Evolutionary conservation across 2,797 vertebrate genomes (phyloP).

Genomic region (Lithobates pipiens): DNA sequence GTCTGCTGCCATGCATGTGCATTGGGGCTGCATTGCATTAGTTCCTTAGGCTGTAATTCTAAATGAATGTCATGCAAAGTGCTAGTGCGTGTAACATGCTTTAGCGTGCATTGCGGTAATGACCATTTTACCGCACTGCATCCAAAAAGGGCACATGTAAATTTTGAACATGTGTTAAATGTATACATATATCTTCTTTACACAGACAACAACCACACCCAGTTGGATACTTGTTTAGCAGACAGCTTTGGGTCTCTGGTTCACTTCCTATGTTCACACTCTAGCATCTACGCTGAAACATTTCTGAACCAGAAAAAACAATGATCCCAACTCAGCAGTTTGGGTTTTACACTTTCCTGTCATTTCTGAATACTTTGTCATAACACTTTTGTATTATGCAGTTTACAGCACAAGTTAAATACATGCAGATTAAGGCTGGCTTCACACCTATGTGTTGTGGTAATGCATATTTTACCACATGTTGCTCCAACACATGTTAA

Average conservation of each 20-base stretch:
- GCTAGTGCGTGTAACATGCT: no score
- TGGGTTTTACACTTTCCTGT: not conserved
- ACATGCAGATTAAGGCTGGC: not conserved
- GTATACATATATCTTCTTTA: constrained; percentile 12
- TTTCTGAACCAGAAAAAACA: constrained; percentile 21
- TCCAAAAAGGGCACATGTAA: not conserved
- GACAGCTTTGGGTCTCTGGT: constrained; percentile 41
- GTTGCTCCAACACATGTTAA: no score
- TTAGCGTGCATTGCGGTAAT: no score
- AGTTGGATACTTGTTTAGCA: constrained; percentile 31
- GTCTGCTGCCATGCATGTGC: no score
- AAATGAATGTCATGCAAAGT: no score
- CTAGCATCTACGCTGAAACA: constrained; percentile 10
- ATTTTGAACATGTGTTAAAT: constrained; percentile 34
- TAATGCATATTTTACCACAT: no score
- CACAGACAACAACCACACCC: constrained; percentile 19
- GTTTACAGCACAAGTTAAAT: not conserved
- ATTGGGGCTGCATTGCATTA: no score
- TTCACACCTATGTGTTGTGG: no score
- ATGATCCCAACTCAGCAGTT: constrained; percentile 11
- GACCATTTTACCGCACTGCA: no score
- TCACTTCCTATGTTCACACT: constrained; percentile 44
- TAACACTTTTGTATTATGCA: not conserved
- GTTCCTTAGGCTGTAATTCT: no score
- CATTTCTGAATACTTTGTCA: not conserved